These are phyloP conservation scores for Spheniscus mendiculus DNA, from an alignment of 2,113 vertebrate genomes.

Conservation along the genomic window DNA sequence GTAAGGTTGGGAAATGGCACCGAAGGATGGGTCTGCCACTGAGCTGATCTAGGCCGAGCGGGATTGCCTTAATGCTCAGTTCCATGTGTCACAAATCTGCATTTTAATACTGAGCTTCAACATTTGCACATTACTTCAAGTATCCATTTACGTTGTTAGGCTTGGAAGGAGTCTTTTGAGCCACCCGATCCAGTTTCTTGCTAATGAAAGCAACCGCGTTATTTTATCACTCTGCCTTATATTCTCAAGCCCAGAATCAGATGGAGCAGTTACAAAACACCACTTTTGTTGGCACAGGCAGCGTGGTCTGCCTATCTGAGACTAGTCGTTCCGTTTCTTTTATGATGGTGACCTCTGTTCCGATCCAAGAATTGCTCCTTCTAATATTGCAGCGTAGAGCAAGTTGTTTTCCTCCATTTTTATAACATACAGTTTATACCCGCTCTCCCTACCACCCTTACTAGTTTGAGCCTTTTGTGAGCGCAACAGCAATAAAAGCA, in stretches of 20 bases:
- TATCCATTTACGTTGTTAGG: rapidly evolving
- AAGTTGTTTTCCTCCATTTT: not conserved
- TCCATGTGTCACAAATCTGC: not conserved
- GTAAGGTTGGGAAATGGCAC: rapidly evolving
- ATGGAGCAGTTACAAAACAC: not conserved
- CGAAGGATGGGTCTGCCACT: rapidly evolving
- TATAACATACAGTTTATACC: not conserved
- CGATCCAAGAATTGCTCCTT: not conserved
- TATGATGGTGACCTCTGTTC: not conserved
- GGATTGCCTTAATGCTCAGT: rapidly evolving
- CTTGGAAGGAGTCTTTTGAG: not conserved
- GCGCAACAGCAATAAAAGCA: not conserved
- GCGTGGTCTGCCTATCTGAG: not conserved
- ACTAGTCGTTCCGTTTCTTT: not conserved
- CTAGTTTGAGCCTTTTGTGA: not conserved
- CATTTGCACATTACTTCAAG: rapidly evolving
- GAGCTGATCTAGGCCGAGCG: not conserved
- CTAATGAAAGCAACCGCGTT: not conserved
- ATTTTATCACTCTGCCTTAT: rapidly evolving
- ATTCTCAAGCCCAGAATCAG: not conserved
- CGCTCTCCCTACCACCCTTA: not conserved
- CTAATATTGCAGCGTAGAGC: not conserved
- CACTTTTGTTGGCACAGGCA: not conserved
- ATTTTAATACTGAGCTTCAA: not conserved
- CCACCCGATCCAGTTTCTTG: not conserved